Conservation (phyloP, 2,113 vertebrate species). For the Emydocephalus ijimae region DNA sequence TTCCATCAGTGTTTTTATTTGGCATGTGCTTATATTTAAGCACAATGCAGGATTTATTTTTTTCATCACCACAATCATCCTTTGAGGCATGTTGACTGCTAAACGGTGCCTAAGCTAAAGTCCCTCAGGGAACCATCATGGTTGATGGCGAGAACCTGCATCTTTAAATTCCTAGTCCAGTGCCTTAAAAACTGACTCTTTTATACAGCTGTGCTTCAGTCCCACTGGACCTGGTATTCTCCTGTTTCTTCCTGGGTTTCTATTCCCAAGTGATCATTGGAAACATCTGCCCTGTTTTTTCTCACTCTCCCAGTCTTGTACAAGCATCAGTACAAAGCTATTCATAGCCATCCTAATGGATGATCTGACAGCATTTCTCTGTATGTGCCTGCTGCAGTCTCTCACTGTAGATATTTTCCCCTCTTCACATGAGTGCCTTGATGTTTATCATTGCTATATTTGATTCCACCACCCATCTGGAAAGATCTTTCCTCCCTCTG, state of each 20-base stretch:
- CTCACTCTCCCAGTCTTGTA: neutral
- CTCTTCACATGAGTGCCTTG: conserved; percentile 50
- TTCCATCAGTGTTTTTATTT: neutral
- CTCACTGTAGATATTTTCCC: conserved; percentile 37
- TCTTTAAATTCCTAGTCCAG: neutral
- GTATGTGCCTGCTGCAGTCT: conserved; percentile 5
- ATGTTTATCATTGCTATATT: conserved; percentile 69
- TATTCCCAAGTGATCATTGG: neutral
- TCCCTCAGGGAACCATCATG: neutral
- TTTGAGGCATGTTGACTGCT: neutral
- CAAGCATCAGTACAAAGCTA: accelerated
- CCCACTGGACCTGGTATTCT: neutral
- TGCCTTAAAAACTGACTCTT: neutral
- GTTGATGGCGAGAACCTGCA: neutral
- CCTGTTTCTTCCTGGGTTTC: neutral
- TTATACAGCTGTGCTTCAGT: neutral
- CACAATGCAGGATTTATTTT: neutral
- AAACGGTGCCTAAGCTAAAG: neutral
- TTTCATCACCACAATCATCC: neutral
- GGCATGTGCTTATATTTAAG: neutral
- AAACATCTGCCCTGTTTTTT: neutral
- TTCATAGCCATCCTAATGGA: neutral
- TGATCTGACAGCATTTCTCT: neutral
- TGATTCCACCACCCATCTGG: conserved; percentile 65
- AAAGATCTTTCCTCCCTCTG: conserved; percentile 61